Percentiles rank a stretch among this genome's conserved stretches.
These are phyloP conservation scores for Clinocottus analis DNA, from an alignment of 2,113 vertebrate species.

Conservation along the genomic window DNA sequence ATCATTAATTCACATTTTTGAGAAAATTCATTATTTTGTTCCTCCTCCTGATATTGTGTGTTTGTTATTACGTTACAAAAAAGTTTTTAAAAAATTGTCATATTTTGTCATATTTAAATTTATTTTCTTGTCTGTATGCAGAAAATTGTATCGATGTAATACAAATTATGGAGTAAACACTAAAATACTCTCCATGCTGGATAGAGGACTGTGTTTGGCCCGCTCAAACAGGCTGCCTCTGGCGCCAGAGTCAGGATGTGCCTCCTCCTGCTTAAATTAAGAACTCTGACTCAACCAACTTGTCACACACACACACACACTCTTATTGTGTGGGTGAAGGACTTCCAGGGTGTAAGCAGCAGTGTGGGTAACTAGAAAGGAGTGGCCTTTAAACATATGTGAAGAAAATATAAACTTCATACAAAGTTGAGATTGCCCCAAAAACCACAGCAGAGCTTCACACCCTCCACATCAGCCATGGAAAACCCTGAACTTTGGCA, in stretches of 20 bases:
- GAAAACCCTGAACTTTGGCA: constrained; percentile 44
- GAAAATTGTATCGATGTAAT: not conserved
- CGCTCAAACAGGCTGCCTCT: constrained; percentile 20
- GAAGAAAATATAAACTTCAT: constrained; percentile 19
- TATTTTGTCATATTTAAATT: not conserved
- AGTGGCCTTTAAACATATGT: constrained; percentile 19
- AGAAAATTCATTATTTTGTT: not conserved
- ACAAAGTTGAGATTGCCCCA: constrained; percentile 17
- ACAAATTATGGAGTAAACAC: not conserved
- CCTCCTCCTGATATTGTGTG: not conserved
- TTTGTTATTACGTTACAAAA: not conserved
- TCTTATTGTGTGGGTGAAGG: constrained; percentile 46
- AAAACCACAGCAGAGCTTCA: constrained; percentile 15
- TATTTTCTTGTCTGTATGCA: not conserved
- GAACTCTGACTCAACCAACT: constrained; percentile 49
- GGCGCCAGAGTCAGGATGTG: constrained; percentile 42
- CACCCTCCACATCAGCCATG: constrained; percentile 14
- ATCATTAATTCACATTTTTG: not conserved
- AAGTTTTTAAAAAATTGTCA: too few species aligned
- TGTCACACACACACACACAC: constrained; percentile 39
- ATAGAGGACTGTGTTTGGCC: constrained; percentile 5
- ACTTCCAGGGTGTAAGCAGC: constrained; percentile 4
- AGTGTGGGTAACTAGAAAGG: constrained; percentile 12
- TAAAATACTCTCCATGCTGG: constrained; percentile 2
- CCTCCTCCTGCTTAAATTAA: constrained; percentile 51